These are phyloP conservation scores for Ectemnius lituratus DNA, from an alignment of 2,888 invertebrate genomes.

Conservation along the genomic window DNA sequence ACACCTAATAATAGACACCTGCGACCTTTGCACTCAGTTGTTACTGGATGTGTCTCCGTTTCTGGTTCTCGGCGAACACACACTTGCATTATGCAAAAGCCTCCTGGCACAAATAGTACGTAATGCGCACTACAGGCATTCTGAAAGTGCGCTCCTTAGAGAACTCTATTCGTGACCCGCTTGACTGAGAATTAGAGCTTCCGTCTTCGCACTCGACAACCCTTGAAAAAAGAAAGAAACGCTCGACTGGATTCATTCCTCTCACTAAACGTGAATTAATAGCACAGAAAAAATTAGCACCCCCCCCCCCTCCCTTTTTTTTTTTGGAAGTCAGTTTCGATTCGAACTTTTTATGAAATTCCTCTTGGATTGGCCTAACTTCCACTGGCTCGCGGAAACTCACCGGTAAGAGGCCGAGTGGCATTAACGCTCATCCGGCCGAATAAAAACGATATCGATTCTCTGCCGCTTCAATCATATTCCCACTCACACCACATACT, in stretches of 20 bases:
- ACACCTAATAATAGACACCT: neutral
- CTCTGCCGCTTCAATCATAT: constrained; percentile 5
- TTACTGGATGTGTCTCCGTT: neutral
- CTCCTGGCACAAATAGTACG: neutral
- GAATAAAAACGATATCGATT: constrained; percentile 10
- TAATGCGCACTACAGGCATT: no score
- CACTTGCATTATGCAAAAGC: constrained; percentile 2
- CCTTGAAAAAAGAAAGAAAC: no score
- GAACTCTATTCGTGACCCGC: no score
- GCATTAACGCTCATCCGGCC: neutral
- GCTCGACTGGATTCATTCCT: no score
- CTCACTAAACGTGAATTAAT: no score
- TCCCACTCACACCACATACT: constrained; percentile 1
- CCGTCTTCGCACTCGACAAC: no score
- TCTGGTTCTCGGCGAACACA: neutral
- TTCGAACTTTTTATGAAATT: neutral
- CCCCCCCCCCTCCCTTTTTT: no score
- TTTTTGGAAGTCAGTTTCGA: no score
- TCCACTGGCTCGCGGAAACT: neutral
- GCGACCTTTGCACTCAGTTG: neutral
- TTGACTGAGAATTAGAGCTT: no score
- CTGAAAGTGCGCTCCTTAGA: no score
- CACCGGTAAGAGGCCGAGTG: neutral
- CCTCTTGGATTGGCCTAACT: neutral
- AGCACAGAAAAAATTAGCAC: no score